A percentile compares a stretch with the other conserved stretches of the same genome.
Conservation (phyloP, 2,113 vertebrate genomes). For the Phalacrocorax carbo region DNA sequence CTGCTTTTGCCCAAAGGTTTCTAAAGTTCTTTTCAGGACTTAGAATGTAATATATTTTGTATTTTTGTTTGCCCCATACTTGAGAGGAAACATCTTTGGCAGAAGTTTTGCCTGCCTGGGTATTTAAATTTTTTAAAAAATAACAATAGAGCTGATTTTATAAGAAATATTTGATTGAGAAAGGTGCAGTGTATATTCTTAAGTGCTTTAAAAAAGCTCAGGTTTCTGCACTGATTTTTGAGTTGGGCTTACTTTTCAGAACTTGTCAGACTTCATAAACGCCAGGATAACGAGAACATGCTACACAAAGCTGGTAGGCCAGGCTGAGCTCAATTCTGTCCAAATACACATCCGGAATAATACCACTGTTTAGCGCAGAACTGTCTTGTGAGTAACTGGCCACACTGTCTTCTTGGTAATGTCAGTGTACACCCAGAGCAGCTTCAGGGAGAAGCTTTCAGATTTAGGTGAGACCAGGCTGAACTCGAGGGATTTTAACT, state of each 20-base stretch:
- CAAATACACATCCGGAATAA: not conserved
- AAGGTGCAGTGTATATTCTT: not conserved
- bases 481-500: not conserved
- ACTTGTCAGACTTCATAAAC: not conserved
- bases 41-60: not conserved
- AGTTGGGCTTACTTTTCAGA: not conserved
- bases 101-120: not conserved
- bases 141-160: not conserved
- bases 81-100: not conserved
- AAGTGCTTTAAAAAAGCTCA: not conserved
- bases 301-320: not conserved
- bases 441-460: not conserved
- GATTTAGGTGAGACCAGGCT: not conserved
- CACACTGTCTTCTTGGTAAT: not conserved
- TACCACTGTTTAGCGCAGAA: accelerated
- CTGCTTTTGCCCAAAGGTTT: not conserved
- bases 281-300: not conserved
- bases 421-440: not conserved
- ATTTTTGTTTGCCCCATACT: not conserved
- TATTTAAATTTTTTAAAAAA: not conserved
- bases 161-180: not conserved
- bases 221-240: not conserved
- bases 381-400: not conserved
- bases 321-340: not conserved
- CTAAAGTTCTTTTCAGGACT: not conserved